Base-by-base conservation (phyloP, 2,113 vertebrate genomes). In the Caloenas nicobarica region DNA sequence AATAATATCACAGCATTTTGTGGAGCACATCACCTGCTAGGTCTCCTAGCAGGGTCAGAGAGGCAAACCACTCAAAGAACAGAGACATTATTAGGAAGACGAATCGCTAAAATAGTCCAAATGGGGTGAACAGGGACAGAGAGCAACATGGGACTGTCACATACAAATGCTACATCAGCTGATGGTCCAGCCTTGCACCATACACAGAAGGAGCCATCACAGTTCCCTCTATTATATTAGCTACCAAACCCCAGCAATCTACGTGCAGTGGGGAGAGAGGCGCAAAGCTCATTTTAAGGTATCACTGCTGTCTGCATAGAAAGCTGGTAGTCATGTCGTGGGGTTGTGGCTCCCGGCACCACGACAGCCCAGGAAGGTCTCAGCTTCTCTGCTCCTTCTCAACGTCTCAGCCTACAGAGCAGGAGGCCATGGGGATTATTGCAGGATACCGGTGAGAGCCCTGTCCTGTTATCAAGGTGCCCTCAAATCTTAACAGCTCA, bases 341-440 rank as follows among this genome's bases (percentile, higher is more conserved):
- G 25, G 8, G 9, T 48, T 51, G 42, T 0, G 3, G 15, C 12
- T 70, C 23, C 23, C 29, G 65, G 21, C 0, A 0, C 22, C 7
- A 4, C 0, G 0, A 40, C 34, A 61, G 50, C 22, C 26, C 29
- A 31, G 3, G 14, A 53, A 61, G 33, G 22, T 74, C 54, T 44
- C 17, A 40, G 19, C 48, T 92, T 88, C 60, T 79, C 57, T 83
- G 56, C 60, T 64, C 28, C 46, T 11, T 72, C 34, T 46, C 57
- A 28, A 0, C 7, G 24, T 42, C 56, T 60, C 51, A 66, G 56
- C 24, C 31, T 36, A 19, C 5, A 25, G 34, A 25, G 36, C 8
- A 16, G 61, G 68, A 71, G 57, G 50, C 28, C 7, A 12, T 23
- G 54, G 84, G 58, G 29, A 44, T 24, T 51, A 26, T n/a, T 70